Conservation (phyloP, 2,888 invertebrate species). For the Cotesia congregata region DNA sequence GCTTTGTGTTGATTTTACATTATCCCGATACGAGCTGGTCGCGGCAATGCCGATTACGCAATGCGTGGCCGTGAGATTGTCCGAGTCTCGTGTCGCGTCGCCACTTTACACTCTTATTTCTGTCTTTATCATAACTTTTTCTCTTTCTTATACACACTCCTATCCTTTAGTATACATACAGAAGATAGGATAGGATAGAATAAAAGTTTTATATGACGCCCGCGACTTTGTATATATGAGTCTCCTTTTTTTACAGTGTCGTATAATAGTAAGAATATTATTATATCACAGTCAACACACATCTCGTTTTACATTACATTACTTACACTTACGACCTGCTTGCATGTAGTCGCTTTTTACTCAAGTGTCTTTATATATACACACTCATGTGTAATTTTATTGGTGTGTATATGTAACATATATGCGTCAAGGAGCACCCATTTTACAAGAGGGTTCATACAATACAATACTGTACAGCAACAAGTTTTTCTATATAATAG, state of each 20-base stretch:
- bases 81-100: slow-evolving; percentile 41
- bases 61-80: slow-evolving; percentile 68
- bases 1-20: slow-evolving; percentile 55
- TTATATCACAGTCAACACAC: not conserved
- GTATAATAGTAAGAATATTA: not conserved
- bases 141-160: slow-evolving; percentile 24
- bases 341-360: not conserved
- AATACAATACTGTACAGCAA: not conserved
- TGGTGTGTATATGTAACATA: not conserved
- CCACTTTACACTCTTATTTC: slow-evolving; percentile 36
- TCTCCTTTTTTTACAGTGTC: not conserved
- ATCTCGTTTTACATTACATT: not conserved
- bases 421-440: not conserved
- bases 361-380: not conserved
- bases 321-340: not conserved
- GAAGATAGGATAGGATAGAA: not conserved
- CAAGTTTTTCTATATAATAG: not conserved
- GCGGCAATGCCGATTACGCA: slow-evolving; percentile 65
- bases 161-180: slow-evolving; percentile 19
- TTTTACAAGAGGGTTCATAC: not conserved
- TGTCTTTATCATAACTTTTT: not conserved
- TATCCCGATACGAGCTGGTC: slow-evolving; percentile 53
- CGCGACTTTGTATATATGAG: not conserved
- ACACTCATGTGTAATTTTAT: not conserved
- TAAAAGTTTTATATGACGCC: not conserved